Evolutionary conservation across 2,888 invertebrate genomes (phyloP), one percentile per base, ranked within the genome.

Genomic region (Podabrus alpinus): DNA sequence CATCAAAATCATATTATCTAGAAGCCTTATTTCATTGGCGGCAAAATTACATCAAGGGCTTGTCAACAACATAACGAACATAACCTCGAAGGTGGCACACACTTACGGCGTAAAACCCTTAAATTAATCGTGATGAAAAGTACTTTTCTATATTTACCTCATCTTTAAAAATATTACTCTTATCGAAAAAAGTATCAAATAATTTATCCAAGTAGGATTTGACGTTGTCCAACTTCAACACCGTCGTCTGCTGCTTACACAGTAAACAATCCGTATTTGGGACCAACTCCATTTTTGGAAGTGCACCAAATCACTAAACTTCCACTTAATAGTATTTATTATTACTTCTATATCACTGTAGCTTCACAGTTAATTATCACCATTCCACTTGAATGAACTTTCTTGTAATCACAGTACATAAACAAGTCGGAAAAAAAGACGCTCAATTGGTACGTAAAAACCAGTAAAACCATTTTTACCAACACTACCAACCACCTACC

Each of bases 131-230:
- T 13, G 7, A n/a, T n/a, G 13, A n/a, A 45, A 45, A 45, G n/a
- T n/a, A 7, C 9, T 45, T n/a, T 45, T 45, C n/a, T 45, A 21
- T 24, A 68, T 66, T 61, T 67, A 78, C 74, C 73, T 72, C 66
- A 45, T 66, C 45, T 21, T 68, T 59, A 15, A 25, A 66, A 24
- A 70, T 64, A 21, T 71, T 73, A 9, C 72, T 71, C 61, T 60
- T 59, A 64, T 66, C 66, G 69, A 78, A 75, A 69, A 78, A 78
- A 21, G 78, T 72, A 66, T 73, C 69, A 11, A 59, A 60, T 11
- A 77, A 61, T 17, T 62, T 61, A 19, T 75, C 70, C 1, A 72
- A 17, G 25, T 68, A 77, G 1, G 72, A 64, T 16, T 29, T 2
- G 13, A 67, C 16, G 16, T 29, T 15, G 9, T 13, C 11, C 11